These are phyloP conservation scores for Pseudococcus viburni DNA, from an alignment of 2,888 invertebrate genomes.

Conservation along the genomic window DNA sequence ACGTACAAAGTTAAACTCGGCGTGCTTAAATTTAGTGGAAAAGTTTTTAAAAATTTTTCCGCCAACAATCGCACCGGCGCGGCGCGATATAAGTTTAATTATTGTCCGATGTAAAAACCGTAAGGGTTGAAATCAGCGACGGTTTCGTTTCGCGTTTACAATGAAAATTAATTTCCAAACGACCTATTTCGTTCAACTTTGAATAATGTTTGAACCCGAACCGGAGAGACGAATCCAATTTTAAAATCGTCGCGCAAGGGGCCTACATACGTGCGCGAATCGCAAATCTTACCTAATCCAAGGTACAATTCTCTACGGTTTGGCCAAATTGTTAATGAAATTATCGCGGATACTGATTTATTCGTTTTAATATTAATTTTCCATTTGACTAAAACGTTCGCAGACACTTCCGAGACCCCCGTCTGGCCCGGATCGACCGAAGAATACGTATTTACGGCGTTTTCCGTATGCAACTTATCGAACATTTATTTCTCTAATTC, in stretches of 20 bases:
- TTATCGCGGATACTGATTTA: slow-evolving; percentile 24
- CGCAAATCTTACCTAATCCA: slow-evolving; percentile 1
- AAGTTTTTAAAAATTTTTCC: slow-evolving; percentile 30
- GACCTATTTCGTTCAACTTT: slow-evolving; percentile 52
- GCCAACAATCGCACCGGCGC: slow-evolving; percentile 36
- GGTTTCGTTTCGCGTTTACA: slow-evolving; percentile 17
- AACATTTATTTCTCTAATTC: slow-evolving; percentile 37
- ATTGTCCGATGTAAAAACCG: slow-evolving; percentile 37
- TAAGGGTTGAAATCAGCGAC: slow-evolving; percentile 30
- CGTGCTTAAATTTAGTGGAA: slow-evolving; percentile 30
- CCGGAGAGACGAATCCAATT: slow-evolving; percentile 27
- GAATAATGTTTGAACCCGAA: slow-evolving; percentile 30
- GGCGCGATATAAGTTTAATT: slow-evolving; percentile 47
- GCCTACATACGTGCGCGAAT: not conserved
- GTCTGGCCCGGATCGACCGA: not conserved
- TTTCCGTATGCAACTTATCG: slow-evolving; percentile 34
- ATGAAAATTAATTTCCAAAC: slow-evolving; percentile 53
- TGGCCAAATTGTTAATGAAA: slow-evolving; percentile 35
- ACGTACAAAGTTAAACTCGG: not conserved
- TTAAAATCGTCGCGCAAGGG: not conserved
- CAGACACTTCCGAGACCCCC: not conserved
- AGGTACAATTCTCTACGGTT: slow-evolving; percentile 2
- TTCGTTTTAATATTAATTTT: slow-evolving; percentile 38
- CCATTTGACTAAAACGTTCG: slow-evolving; percentile 1
- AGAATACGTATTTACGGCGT: slow-evolving; percentile 43